phyloP scores from a whole-genome alignment of 2,113 vertebrate species.

The Axis porcinus region DNA sequence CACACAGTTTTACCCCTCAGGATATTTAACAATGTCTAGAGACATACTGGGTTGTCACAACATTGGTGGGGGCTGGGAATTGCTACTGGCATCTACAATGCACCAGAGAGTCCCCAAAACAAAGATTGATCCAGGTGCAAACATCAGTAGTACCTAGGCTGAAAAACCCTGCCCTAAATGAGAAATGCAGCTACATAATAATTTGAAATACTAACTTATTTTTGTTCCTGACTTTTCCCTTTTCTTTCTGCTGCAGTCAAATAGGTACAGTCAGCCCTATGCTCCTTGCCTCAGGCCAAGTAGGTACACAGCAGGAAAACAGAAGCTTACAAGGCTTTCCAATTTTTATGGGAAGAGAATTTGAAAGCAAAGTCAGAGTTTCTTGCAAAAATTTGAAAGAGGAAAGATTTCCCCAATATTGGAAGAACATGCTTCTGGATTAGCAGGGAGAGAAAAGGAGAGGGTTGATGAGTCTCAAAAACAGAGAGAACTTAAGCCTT shows the following conservation, averaged over 20 bases:
- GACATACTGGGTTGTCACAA: not conserved
- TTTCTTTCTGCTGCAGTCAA: not conserved
- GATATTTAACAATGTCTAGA: not conserved
- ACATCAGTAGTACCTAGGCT: not conserved
- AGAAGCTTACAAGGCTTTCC: not conserved
- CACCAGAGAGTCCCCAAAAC: not conserved
- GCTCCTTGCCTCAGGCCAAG: not conserved
- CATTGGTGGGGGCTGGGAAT: not conserved
- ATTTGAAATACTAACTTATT: conserved; percentile 1
- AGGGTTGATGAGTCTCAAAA: not conserved
- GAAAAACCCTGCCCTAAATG: not conserved
- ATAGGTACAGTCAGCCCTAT: not conserved
- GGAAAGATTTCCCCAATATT: not conserved
- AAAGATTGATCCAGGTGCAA: not conserved
- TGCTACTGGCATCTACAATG: not conserved
- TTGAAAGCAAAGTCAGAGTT: not conserved
- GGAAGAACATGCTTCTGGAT: not conserved
- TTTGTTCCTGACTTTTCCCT: conserved; percentile 7
- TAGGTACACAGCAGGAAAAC: not conserved
- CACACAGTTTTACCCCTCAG: not conserved
- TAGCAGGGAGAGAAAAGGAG: not conserved
- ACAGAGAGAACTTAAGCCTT: not conserved
- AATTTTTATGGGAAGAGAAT: not conserved
- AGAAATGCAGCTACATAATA: not conserved
- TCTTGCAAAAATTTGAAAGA: conserved; percentile 11